A percentile compares a stretch with the other conserved stretches of the same genome.
Evolutionary conservation across 2,113 vertebrate genomes (phyloP).

Genomic region (Pantherophis guttatus): DNA sequence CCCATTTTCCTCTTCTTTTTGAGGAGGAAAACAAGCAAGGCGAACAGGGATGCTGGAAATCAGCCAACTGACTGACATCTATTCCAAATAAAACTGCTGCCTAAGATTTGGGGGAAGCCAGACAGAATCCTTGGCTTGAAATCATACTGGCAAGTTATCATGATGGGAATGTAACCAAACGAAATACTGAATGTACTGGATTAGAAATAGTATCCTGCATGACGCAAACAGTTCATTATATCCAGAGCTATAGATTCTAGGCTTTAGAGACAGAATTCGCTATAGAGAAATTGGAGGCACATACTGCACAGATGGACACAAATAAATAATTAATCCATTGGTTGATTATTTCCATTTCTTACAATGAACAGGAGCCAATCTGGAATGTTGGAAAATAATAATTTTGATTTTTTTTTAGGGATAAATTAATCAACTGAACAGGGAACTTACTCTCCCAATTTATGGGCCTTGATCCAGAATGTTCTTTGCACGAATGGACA

Average conservation of each 20-base stretch:
- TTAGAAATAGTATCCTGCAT: conserved; percentile 18
- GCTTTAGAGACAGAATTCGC: background rate
- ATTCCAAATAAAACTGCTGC: background rate
- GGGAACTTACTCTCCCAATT: background rate
- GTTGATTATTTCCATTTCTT: background rate
- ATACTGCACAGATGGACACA: background rate
- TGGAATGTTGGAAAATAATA: background rate
- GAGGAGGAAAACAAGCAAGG: background rate
- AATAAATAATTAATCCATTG: background rate
- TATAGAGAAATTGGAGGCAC: background rate
- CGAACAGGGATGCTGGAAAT: background rate
- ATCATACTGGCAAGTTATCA: conserved; percentile 14
- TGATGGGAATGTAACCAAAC: conserved; percentile 21
- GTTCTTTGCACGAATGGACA: background rate
- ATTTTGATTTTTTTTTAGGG: background rate
- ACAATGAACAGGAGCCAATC: background rate
- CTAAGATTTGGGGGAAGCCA: conserved; percentile 6
- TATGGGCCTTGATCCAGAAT: background rate
- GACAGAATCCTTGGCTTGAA: background rate
- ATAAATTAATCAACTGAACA: background rate
- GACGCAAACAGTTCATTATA: background rate
- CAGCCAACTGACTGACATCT: background rate
- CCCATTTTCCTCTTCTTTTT: background rate
- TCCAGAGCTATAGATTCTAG: background rate
- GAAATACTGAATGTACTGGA: conserved; percentile 9